Conservation (phyloP, 2,797 vertebrate genomes). For the Rhincodon typus region DNA sequence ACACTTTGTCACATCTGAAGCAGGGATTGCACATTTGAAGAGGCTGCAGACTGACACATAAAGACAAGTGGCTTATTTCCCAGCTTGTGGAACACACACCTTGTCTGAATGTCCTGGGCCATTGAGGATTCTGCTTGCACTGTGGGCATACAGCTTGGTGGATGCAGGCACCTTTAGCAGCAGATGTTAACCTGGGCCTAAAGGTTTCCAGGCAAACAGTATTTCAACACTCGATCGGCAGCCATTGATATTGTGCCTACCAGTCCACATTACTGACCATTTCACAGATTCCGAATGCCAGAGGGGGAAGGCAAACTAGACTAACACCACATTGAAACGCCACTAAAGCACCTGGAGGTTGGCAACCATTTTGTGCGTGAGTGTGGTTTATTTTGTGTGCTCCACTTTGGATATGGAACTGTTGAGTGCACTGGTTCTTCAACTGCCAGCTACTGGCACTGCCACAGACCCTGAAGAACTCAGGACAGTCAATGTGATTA, state of each 20-base stretch:
- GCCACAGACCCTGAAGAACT: not conserved
- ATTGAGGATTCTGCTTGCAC: not conserved
- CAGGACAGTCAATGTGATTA: not conserved
- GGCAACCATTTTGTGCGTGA: not conserved
- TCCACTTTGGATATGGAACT: not conserved
- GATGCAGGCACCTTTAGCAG: not conserved
- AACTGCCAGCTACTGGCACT: not conserved
- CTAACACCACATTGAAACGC: slow-evolving; percentile 30
- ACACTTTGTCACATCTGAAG: not conserved
- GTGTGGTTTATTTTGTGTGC: not conserved
- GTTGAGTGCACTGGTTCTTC: not conserved
- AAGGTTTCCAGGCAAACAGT: not conserved
- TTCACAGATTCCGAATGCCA: slow-evolving; percentile 24
- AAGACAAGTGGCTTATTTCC: not conserved
- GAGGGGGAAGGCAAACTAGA: slow-evolving; percentile 30
- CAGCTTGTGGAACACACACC: not conserved
- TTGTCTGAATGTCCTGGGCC: not conserved
- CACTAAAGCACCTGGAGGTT: slow-evolving; percentile 29
- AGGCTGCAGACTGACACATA: not conserved
- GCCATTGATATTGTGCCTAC: not conserved
- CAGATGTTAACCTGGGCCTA: not conserved
- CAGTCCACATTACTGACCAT: slow-evolving; percentile 32
- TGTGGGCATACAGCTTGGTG: not conserved
- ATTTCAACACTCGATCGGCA: not conserved
- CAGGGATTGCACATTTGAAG: not conserved